Percentiles rank a stretch among this genome's conserved stretches.
Conservation (phyloP, 1,140 invertebrate genomes). For the Lethocerus indicus region DNA sequence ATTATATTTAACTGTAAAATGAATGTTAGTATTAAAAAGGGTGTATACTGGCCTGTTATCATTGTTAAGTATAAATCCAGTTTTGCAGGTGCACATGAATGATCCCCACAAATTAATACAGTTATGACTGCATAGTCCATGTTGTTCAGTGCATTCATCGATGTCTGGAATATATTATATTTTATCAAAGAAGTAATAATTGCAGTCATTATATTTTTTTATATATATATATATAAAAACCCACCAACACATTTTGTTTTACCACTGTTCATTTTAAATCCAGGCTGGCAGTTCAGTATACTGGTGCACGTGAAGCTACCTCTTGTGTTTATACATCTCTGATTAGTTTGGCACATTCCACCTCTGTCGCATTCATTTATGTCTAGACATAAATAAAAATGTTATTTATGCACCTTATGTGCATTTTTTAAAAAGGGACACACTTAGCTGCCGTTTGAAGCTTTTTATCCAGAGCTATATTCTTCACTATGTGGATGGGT, state of each 20-base stretch:
- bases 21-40: background rate
- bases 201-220: background rate
- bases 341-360: background rate
- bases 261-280: conserved; percentile 6
- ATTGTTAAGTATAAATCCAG: conserved; percentile 46
- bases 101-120: conserved; percentile 72
- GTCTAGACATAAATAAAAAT: too few species aligned
- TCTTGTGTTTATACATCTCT: conserved; percentile 21
- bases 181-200: background rate
- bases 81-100: conserved; percentile 56
- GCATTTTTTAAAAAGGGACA: too few species aligned
- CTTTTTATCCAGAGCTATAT: too few species aligned
- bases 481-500: too few species aligned
- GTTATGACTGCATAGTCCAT: conserved; percentile 60
- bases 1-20: conserved; percentile 3
- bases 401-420: too few species aligned
- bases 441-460: too few species aligned
- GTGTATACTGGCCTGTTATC: conserved; percentile 42
- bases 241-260: conserved; percentile 10
- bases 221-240: background rate
- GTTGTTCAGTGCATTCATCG: conserved; percentile 45
- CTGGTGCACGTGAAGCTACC: conserved; percentile 68
- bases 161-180: conserved; percentile 32
- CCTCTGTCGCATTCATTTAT: too few species aligned
- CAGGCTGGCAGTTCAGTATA: conserved; percentile 29